These are phyloP conservation scores for Eudemis profundana DNA, from an alignment of 2,888 invertebrate genomes.

Conservation along the genomic window DNA sequence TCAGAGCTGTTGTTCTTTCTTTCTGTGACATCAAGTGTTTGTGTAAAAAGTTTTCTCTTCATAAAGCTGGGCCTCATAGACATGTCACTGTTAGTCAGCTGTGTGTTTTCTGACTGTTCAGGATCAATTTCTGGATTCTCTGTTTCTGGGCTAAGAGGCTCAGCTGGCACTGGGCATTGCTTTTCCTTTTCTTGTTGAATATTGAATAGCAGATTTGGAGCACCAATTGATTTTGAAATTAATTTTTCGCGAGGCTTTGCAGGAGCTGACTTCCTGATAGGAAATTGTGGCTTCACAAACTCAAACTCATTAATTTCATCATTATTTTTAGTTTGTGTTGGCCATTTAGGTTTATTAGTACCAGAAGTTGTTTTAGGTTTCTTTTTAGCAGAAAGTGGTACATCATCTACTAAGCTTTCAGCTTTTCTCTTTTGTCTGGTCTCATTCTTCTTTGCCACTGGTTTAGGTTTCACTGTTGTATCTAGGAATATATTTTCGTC, in stretches of 20 bases:
- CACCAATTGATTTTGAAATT: slow-evolving; percentile 57
- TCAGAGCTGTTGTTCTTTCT: slow-evolving; percentile 62
- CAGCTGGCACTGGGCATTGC: neutral
- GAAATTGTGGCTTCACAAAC: slow-evolving; percentile 66
- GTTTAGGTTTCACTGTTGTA: slow-evolving; percentile 40
- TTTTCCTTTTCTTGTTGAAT: slow-evolving; percentile 47
- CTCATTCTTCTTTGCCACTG: slow-evolving; percentile 16
- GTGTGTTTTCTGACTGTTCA: slow-evolving; percentile 40
- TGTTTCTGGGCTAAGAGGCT: slow-evolving; percentile 18
- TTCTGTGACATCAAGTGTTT: slow-evolving; percentile 71
- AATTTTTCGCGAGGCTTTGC: slow-evolving; percentile 30
- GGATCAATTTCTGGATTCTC: slow-evolving; percentile 44
- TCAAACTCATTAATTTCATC: slow-evolving; percentile 57
- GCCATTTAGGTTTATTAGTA: slow-evolving; percentile 42
- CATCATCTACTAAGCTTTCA: slow-evolving; percentile 44
- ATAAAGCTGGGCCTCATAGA: slow-evolving; percentile 76
- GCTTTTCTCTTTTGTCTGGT: slow-evolving; percentile 47
- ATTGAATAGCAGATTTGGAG: slow-evolving; percentile 36
- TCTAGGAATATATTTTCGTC: slow-evolving; percentile 64
- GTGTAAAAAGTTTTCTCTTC: slow-evolving; percentile 76
- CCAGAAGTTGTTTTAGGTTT: slow-evolving; percentile 53
- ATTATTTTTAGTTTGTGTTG: slow-evolving; percentile 25
- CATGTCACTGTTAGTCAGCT: slow-evolving; percentile 55
- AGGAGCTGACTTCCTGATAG: slow-evolving; percentile 54
- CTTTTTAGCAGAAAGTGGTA: slow-evolving; percentile 53